Percentiles rank a stretch among this genome's conserved stretches.
These are phyloP conservation scores for Apostichopus leukothele DNA, from an alignment of 53 echinoderm and acorn worm species.

Conservation along the genomic window DNA sequence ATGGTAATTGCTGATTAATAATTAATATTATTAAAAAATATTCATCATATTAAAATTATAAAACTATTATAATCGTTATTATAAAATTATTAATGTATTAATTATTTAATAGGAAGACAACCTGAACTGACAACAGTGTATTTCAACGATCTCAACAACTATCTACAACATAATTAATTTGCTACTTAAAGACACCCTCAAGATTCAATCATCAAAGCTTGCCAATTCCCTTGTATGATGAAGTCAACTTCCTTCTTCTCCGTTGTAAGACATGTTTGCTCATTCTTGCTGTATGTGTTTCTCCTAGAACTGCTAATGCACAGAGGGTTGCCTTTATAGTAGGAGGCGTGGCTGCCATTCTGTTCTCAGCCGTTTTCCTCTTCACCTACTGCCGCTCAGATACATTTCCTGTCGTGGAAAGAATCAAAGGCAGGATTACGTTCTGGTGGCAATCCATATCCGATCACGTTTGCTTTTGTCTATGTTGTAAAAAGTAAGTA, in stretches of 20 bases:
- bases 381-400: conserved; percentile 85
- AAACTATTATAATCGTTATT: no score
- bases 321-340: conserved; percentile 63
- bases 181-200: no score
- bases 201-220: no score
- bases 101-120: no score
- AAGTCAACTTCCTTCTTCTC: background rate
- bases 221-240: no score
- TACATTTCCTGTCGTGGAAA: conserved; percentile 70
- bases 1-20: background rate
- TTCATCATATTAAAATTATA: background rate
- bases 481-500: conserved; percentile 59
- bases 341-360: conserved; percentile 62
- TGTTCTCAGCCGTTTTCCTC: conserved; percentile 64
- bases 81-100: no score
- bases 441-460: conserved; percentile 54
- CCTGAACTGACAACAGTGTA: no score
- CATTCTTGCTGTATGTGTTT: background rate
- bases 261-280: background rate
- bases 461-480: conserved; percentile 76
- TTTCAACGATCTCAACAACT: no score
- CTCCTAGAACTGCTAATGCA: conserved; percentile 26
- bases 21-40: background rate
- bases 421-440: conserved; percentile 43
- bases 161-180: no score